Percentiles rank a stretch among this genome's conserved stretches.
Conservation (phyloP, 2,888 invertebrate genomes). For the Euplagia quadripunctaria region DNA sequence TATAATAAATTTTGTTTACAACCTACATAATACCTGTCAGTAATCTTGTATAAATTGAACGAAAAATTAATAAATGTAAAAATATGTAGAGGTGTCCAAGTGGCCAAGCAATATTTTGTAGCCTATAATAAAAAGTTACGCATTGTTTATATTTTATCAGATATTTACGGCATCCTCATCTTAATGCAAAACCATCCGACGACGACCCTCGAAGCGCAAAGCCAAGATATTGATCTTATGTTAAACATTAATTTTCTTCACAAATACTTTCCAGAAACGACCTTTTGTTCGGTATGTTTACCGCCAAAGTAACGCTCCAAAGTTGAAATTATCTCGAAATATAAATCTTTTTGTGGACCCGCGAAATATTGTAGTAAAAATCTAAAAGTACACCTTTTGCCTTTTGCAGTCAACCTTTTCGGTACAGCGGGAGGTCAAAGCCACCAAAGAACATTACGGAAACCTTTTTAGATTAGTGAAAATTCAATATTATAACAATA, state of each 20-base stretch:
- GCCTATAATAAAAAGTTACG: constrained; percentile 29
- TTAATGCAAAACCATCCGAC: constrained; percentile 57
- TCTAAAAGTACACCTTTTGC: constrained; percentile 32
- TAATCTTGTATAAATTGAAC: constrained; percentile 15
- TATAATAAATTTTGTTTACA: constrained; percentile 8
- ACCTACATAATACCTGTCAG: constrained; percentile 10
- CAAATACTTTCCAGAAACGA: constrained; percentile 58
- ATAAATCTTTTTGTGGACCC: constrained; percentile 53
- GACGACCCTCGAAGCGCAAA: constrained; percentile 43
- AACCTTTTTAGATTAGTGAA: constrained; percentile 21
- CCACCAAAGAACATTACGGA: constrained; percentile 5
- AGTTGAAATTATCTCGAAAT: constrained; percentile 59
- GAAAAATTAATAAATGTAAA: constrained; percentile 14
- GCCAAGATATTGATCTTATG: constrained; percentile 62
- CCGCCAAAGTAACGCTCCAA: constrained; percentile 48
- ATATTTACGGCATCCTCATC: constrained; percentile 48
- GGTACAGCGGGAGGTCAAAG: constrained; percentile 2
- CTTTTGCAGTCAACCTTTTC: constrained; percentile 25
- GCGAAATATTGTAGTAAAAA: constrained; percentile 40
- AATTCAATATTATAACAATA: constrained; percentile 15
- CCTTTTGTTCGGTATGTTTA: constrained; percentile 60
- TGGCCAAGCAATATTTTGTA: constrained; percentile 25
- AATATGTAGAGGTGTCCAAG: constrained; percentile 13
- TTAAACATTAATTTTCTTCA: constrained; percentile 63
- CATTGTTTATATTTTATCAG: constrained; percentile 50